phyloP scores from a whole-genome alignment of 1,140 invertebrate species.

The Zaprionus davidi region DNA sequence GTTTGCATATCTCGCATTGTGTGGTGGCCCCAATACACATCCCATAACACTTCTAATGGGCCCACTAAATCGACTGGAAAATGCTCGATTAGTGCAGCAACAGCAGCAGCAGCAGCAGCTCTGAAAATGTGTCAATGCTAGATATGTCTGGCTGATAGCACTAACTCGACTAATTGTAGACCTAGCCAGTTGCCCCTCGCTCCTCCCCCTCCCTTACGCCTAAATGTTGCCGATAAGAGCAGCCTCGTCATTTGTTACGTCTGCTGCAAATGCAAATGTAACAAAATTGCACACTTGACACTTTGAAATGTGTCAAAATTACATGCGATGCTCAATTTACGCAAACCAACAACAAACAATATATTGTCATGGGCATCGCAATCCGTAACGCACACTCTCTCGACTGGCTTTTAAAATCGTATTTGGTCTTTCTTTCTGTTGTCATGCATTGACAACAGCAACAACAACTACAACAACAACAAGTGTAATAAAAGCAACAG shows the following conservation, averaged over 20 bases:
- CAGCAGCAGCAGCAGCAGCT: not conserved
- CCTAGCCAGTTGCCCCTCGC: conserved; percentile 1
- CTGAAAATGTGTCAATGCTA: conserved; percentile 69
- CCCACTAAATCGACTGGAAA: conserved; percentile 66
- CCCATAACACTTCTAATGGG: conserved; percentile 14
- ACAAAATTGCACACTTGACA: conserved; percentile 67
- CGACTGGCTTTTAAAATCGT: conserved; percentile 44
- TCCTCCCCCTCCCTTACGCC: not conserved
- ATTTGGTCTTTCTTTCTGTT: conserved; percentile 43
- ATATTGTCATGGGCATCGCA: conserved; percentile 46
- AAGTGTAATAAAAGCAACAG: conserved; percentile 32
- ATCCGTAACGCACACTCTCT: conserved; percentile 43
- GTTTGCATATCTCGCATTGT: conserved; percentile 27
- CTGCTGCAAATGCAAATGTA: conserved; percentile 42
- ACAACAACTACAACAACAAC: conserved; percentile 14
- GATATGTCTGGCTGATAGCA: conserved; percentile 44
- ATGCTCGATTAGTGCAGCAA: conserved; percentile 56
- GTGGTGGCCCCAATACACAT: conserved; percentile 27
- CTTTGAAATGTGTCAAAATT: conserved; percentile 65
- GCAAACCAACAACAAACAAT: conserved; percentile 45
- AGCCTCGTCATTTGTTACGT: conserved; percentile 37
- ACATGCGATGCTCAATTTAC: conserved; percentile 50
- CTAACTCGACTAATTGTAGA: conserved; percentile 28
- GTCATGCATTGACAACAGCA: conserved; percentile 32
- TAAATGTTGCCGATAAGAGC: not conserved